Evolutionary conservation across 1,140 invertebrate genomes (phyloP), one percentile per base, ranked within the genome.

Genomic region (Hirudo medicinalis): DNA sequence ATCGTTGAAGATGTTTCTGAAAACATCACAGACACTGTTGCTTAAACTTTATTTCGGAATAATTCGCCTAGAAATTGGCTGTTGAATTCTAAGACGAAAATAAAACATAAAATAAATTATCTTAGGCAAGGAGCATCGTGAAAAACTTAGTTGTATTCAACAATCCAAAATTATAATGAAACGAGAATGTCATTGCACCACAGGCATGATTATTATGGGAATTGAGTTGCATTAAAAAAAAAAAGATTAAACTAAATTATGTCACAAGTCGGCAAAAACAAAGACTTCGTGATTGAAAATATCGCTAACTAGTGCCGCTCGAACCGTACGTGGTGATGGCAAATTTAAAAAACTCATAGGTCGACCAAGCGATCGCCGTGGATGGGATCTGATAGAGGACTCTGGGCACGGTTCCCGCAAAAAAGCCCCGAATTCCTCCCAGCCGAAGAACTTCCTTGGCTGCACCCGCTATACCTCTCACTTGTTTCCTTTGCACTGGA

Each of bases 281-380:
- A 63, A 63, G 9, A 13, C 57, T 25, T 11, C 22, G 11, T 20
- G 22, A 63, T 25, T n/a, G 29, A 63, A 63, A 25, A 22, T 11
- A 6, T 63, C 13, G 29, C 57, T 22, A 32, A 49, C 43, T 49
- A 49, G 11, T 49, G 43, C 43, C 11, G 57, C 19, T 32, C 57
- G 67, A 29, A 36, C 36, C 27, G 36, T 32, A n/a, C 27, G 25
- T 40, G n/a, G 54, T 25, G 15, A 70, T 54, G 43, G 22, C 25
- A 53, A 49, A 53, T 53, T 89, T 89, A 79, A 89, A 88, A 73
- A 87, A 85, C 80, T 91, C 90, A 83, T 89, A 99, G 75, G 94
- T 93, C 69, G 92, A 92, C 96, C 96, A 99, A 79, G 93, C 94
- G 77, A 99, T 95, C 20, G 93, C 94, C 67, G 95, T 96, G n/a